phyloP scores from a whole-genome alignment of 2,113 vertebrate genomes.

The Burhinus oedicnemus region DNA sequence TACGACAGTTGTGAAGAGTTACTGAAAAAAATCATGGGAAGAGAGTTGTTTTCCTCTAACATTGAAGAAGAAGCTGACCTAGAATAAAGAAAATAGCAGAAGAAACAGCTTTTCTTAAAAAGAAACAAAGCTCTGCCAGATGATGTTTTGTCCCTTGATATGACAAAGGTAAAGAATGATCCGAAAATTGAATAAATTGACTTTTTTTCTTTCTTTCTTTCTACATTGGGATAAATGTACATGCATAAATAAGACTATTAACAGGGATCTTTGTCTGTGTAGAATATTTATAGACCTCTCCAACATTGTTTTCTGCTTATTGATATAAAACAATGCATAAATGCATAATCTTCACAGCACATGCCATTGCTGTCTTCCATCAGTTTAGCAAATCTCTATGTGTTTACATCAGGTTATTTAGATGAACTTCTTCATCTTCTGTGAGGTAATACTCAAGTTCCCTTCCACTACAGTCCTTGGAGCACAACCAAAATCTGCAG shows the following conservation, averaged over 20 bases:
- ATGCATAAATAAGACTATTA: neutral
- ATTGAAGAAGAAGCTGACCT: neutral
- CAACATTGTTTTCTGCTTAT: neutral
- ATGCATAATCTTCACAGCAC: neutral
- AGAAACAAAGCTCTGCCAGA: neutral
- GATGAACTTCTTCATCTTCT: neutral
- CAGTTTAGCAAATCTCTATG: neutral
- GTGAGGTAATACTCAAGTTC: neutral
- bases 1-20: neutral
- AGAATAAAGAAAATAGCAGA: neutral
- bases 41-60: neutral
- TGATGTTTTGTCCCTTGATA: neutral
- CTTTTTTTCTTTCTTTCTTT: neutral
- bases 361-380: neutral
- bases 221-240: neutral
- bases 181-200: neutral
- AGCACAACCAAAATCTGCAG: neutral
- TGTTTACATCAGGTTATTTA: neutral
- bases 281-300: neutral
- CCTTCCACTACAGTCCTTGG: neutral
- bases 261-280: neutral
- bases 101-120: neutral
- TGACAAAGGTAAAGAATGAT: neutral
- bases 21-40: neutral
- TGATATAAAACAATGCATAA: neutral